Percentiles rank a stretch among this genome's conserved stretches.
Evolutionary conservation across 2,113 vertebrate species (phyloP).

Genomic region (Leucopternis melanops): DNA sequence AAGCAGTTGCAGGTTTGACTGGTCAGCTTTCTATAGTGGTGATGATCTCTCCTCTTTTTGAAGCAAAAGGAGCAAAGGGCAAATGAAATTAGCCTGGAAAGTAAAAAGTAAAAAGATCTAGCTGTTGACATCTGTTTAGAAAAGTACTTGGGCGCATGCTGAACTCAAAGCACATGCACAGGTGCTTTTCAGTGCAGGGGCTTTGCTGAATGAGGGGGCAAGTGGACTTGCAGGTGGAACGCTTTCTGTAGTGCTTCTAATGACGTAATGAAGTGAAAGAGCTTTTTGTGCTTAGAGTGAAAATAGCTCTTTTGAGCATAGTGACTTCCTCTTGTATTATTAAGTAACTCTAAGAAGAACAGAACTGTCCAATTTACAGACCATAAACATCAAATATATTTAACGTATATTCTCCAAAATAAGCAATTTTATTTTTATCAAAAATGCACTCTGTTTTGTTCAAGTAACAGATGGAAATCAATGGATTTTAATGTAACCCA

Average conservation of each 20-base stretch:
- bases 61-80: not conserved
- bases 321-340: not conserved
- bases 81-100: not conserved
- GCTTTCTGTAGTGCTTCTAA: not conserved
- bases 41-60: not conserved
- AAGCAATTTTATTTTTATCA: conserved; percentile 45
- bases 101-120: not conserved
- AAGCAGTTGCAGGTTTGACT: not conserved
- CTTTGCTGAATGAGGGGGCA: not conserved
- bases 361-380: not conserved
- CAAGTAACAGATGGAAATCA: conserved; percentile 37
- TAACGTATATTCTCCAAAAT: not conserved
- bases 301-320: not conserved
- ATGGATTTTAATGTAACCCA: conserved; percentile 40
- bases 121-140: not conserved
- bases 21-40: not conserved
- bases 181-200: not conserved
- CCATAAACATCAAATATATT: not conserved
- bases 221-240: not conserved
- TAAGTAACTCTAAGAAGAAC: conserved; percentile 1
- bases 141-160: rapidly evolving
- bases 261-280: not conserved
- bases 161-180: not conserved
- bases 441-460: conserved; percentile 10
- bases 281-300: not conserved